Conservation (phyloP, 1,140 invertebrate species). For the Pantala flavescens region DNA sequence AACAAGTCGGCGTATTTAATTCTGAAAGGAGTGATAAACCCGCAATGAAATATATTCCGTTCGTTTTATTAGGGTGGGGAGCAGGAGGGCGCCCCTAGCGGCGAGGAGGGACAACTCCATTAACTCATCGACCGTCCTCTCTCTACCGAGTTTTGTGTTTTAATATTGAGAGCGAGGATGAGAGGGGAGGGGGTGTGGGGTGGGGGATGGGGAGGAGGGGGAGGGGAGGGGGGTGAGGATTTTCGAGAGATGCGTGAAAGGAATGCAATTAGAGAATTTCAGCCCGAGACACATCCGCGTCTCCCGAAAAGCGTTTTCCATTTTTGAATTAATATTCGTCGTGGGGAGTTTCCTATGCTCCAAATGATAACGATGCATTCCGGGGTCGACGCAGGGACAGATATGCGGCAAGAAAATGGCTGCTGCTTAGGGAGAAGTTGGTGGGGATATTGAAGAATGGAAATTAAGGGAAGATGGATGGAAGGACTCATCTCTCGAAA, state of each 20-base stretch:
- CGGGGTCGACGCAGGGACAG: too few species aligned
- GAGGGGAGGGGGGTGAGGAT: neutral
- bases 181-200: neutral
- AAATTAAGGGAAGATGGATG: too few species aligned
- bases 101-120: neutral
- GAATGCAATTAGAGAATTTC: neutral
- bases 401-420: too few species aligned
- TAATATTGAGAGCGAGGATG: neutral
- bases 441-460: too few species aligned
- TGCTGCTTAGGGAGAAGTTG: too few species aligned
- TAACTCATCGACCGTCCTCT: conserved; percentile 2
- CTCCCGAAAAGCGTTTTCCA: too few species aligned
- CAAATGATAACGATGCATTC: too few species aligned
- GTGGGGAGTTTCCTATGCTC: too few species aligned
- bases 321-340: too few species aligned
- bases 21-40: neutral
- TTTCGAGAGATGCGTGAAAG: neutral
- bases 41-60: neutral
- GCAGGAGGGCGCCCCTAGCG: neutral
- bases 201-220: neutral
- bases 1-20: too few species aligned
- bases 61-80: neutral
- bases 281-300: neutral
- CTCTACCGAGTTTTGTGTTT: neutral
- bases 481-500: too few species aligned